A percentile compares a stretch with the other conserved stretches of the same genome.
These are phyloP conservation scores for Musca domestica DNA, from an alignment of 1,140 invertebrate species.

Conservation along the genomic window DNA sequence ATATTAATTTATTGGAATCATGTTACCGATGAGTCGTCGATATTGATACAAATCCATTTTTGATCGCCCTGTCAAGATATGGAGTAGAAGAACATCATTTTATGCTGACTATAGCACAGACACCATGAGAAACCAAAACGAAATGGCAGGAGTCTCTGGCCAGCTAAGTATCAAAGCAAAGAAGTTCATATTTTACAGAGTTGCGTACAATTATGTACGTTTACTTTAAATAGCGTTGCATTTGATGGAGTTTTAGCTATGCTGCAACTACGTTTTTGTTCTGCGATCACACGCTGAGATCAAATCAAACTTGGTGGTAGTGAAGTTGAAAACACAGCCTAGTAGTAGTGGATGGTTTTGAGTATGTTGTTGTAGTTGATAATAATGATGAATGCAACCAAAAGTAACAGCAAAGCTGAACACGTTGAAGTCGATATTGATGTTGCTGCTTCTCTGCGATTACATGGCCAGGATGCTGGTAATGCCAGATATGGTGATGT, in stretches of 20 bases:
- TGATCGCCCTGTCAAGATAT: slow-evolving; percentile 12
- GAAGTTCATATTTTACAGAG: slow-evolving; percentile 12
- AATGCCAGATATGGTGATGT: slow-evolving; percentile 10
- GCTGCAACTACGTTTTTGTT: too few relatives aligned
- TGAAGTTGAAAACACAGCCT: background rate
- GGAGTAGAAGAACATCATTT: background rate
- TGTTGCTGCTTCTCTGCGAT: background rate
- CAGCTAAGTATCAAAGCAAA: background rate
- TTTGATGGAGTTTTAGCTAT: too few relatives aligned
- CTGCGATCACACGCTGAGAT: too few relatives aligned
- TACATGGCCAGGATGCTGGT: background rate
- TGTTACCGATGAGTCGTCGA: slow-evolving; percentile 15
- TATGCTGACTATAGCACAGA: too few relatives aligned
- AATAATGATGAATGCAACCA: background rate
- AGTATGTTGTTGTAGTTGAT: background rate
- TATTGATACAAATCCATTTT: slow-evolving; percentile 24
- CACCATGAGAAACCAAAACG: background rate
- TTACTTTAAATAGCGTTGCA: background rate
- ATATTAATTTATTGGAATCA: slow-evolving; percentile 22
- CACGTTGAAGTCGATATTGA: background rate
- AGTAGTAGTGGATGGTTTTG: background rate
- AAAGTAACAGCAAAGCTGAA: background rate
- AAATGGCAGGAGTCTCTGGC: background rate
- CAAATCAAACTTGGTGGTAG: too few relatives aligned
- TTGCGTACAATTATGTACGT: slow-evolving; percentile 15